Percentiles rank a stretch among this genome's conserved stretches.
Evolutionary conservation across 2,113 vertebrate genomes (phyloP).

Genomic region (Epinephelus fuscoguttatus): DNA sequence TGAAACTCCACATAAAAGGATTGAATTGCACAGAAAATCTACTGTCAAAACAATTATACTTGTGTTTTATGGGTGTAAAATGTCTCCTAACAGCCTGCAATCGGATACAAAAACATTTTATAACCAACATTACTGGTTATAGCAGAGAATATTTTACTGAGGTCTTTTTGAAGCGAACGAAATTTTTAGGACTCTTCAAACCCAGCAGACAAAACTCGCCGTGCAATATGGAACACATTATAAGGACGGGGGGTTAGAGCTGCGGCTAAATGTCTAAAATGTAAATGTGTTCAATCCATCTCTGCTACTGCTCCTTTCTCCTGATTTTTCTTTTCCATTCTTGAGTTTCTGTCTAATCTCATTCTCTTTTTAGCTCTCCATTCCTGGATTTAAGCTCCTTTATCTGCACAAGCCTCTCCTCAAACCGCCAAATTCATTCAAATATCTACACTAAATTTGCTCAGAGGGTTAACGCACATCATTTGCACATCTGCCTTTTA

Average conservation of each 20-base stretch:
- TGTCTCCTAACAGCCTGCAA: background rate
- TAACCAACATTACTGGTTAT: background rate
- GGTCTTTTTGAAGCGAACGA: background rate
- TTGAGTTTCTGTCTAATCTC: slow-evolving; percentile 22
- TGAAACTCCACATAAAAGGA: too few species aligned
- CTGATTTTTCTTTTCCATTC: slow-evolving; percentile 19
- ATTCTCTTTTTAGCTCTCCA: slow-evolving; percentile 25
- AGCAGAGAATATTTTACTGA: background rate
- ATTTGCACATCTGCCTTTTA: slow-evolving; percentile 10
- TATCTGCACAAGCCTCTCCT: slow-evolving; percentile 50
- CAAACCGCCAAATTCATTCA: slow-evolving; percentile 20
- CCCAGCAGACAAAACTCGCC: background rate
- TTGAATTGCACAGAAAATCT: background rate
- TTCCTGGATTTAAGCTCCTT: slow-evolving; percentile 46
- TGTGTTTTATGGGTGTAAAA: background rate
- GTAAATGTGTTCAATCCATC: slow-evolving; percentile 40
- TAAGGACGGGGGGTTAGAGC: background rate
- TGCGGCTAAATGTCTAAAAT: slow-evolving; percentile 35
- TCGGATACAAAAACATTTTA: background rate
- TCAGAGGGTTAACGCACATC: background rate
- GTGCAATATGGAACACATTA: background rate
- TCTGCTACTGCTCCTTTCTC: background rate
- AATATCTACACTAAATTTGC: slow-evolving; percentile 21
- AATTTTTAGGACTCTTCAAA: background rate
- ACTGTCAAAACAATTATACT: background rate